Evolutionary conservation across 2,888 invertebrate genomes (phyloP), one percentile per base, ranked within the genome.

Genomic region (Drosophila borborema): DNA sequence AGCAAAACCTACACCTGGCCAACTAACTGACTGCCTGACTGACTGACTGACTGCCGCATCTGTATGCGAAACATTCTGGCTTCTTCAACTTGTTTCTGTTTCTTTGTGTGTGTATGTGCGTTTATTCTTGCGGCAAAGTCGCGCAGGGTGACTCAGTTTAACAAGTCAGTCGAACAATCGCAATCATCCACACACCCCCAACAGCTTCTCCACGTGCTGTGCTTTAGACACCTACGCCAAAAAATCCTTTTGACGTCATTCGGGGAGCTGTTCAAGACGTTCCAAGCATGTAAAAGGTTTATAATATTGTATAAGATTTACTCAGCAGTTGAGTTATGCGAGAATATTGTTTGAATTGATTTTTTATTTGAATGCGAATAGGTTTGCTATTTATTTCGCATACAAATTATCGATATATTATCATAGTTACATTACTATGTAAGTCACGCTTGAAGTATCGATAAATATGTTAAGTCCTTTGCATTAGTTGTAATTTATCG

Each of bases 211-310:
- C 88, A 88, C 88, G 86, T 72, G 86, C 68, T 66, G 46, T 54
- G 51, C 72, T 53, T 54, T 46, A 58, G 43, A 77, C 77, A 88
- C 86, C 83, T 86, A 83, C 82, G 80, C 80, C 60, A 65, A 58
- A 77, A 77, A 88, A 83, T 86, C 83, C 89, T 72, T 82, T 86
- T 83, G 83, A 83, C 83, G 83, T 83, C 89, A 83, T 74, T 86
- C 34, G 58, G 41, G 34, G 53, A 65, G 70, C 51, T 28, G 73
- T 31, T 66, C 64, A 23, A 53, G 51, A 20, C 34, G 36, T 63
- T 71, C 7, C 10, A 6, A 7, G 59, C 45, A 45, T 48, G 51
- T 40, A 31, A 18, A 31, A 12, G 16, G 34, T 41, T 28, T n/a
- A 14, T 16, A n/a, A 9, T 10, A 9, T 14, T 18, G 40, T 23